Evolutionary conservation across 1,140 invertebrate species (phyloP).

Genomic region (Lasaia peninsularis): DNA sequence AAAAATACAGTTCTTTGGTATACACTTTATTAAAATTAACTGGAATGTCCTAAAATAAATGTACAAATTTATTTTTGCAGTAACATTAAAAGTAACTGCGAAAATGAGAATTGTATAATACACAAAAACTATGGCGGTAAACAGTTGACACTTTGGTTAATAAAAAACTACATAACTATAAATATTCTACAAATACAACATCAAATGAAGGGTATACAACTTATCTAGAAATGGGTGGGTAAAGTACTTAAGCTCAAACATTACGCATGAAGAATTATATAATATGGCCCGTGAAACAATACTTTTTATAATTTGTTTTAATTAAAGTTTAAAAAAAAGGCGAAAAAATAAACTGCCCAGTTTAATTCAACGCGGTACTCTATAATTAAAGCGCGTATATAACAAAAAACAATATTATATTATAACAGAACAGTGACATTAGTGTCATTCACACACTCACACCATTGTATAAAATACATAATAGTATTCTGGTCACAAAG

Average conservation of each 20-base stretch:
- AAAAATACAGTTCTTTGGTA: conserved; percentile 50
- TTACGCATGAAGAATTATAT: background rate
- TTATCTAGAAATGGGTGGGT: conserved; percentile 7
- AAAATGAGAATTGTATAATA: conserved; percentile 19
- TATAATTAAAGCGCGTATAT: too few relatives aligned
- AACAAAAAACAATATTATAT: too few relatives aligned
- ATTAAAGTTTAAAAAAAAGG: background rate
- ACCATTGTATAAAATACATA: too few relatives aligned
- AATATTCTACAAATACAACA: conserved; percentile 13
- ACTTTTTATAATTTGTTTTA: background rate
- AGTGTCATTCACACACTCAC: too few relatives aligned
- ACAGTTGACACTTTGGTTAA: conserved; percentile 56
- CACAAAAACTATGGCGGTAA: conserved; percentile 53
- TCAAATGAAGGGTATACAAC: conserved; percentile 6
- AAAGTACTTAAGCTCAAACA: background rate
- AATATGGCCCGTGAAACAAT: background rate
- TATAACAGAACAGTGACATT: too few relatives aligned
- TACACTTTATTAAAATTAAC: conserved; percentile 48
- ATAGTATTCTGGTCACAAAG: too few relatives aligned
- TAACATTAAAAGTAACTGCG: conserved; percentile 26
- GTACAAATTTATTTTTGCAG: conserved; percentile 38
- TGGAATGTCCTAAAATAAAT: conserved; percentile 65
- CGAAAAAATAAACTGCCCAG: background rate
- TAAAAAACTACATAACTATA: conserved; percentile 18
- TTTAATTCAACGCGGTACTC: too few relatives aligned